These are phyloP conservation scores for Blera fallax DNA, from an alignment of 2,888 invertebrate species.

Conservation along the genomic window DNA sequence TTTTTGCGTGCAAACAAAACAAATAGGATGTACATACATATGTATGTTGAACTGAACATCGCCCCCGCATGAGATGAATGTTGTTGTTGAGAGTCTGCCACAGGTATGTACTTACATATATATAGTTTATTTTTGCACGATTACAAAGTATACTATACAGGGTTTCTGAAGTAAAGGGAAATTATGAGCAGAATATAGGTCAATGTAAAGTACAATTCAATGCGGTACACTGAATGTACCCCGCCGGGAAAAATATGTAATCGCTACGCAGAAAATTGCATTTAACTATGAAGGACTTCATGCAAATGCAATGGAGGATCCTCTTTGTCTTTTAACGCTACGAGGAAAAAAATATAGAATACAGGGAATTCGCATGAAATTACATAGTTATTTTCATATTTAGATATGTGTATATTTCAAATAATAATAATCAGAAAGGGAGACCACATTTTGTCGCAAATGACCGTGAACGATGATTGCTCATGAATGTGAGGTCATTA, in stretches of 20 bases:
- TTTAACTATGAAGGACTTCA: not conserved
- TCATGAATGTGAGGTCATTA: not conserved
- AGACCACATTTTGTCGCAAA: not conserved
- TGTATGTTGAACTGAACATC: not conserved
- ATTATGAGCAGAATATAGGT: conserved; percentile 49
- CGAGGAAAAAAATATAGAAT: not conserved
- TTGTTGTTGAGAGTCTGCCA: conserved; percentile 4
- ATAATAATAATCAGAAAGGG: not conserved
- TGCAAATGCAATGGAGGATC: not conserved
- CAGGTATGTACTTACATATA: conserved; percentile 38
- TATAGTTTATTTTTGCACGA: not conserved
- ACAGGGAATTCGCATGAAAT: not conserved
- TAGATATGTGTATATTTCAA: not conserved
- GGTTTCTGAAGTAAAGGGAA: conserved; percentile 6
- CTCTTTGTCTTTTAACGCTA: not conserved
- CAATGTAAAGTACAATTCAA: conserved; percentile 52
- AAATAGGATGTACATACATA: not conserved
- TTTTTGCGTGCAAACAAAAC: conserved; percentile 10
- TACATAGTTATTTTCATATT: not conserved
- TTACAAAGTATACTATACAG: conserved; percentile 9
- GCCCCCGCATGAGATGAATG: not conserved
- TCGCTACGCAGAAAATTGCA: conserved; percentile 34
- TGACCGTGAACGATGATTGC: conserved; percentile 1
- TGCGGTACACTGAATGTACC: not conserved
- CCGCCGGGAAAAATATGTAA: not conserved